Conservation (phyloP, 2,797 vertebrate genomes). For the Notolabrus celidotus region DNA sequence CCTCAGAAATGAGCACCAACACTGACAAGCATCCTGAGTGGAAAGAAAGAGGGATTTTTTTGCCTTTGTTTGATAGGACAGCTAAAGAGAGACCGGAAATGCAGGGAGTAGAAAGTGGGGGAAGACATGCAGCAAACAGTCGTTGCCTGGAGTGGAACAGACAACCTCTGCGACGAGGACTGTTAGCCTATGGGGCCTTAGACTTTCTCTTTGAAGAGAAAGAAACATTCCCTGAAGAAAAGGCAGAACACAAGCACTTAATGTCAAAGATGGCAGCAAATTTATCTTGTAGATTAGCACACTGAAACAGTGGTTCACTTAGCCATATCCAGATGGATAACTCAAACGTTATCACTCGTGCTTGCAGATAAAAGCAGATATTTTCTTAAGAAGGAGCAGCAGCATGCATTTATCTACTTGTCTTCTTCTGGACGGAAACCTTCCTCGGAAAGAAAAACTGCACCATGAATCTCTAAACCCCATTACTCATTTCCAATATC, state of each 20-base stretch:
- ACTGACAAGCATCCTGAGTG: not conserved
- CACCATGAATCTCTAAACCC: not conserved
- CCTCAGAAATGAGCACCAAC: not conserved
- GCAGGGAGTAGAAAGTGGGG: too few species aligned
- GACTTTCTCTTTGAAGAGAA: too few species aligned
- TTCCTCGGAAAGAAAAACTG: constrained; percentile 2
- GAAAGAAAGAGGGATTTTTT: too few species aligned
- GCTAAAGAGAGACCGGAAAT: too few species aligned
- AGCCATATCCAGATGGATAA: not conserved
- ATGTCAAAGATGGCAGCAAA: not conserved
- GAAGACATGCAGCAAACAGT: too few species aligned
- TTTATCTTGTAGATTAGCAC: not conserved
- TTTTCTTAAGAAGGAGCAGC: constrained; percentile 1
- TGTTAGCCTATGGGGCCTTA: too few species aligned
- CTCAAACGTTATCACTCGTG: not conserved
- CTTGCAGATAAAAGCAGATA: constrained; percentile 10
- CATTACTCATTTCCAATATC: not conserved
- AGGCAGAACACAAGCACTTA: not conserved
- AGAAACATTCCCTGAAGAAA: not conserved
- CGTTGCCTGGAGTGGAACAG: too few species aligned
- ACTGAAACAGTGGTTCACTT: not conserved
- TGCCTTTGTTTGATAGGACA: too few species aligned
- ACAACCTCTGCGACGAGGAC: too few species aligned
- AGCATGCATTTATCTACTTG: constrained; percentile 4
- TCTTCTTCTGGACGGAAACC: constrained; percentile 9